A percentile compares a stretch with the other conserved stretches of the same genome.
These are phyloP conservation scores for Tridacna crocea DNA, from an alignment of 2,888 invertebrate genomes.

Conservation along the genomic window DNA sequence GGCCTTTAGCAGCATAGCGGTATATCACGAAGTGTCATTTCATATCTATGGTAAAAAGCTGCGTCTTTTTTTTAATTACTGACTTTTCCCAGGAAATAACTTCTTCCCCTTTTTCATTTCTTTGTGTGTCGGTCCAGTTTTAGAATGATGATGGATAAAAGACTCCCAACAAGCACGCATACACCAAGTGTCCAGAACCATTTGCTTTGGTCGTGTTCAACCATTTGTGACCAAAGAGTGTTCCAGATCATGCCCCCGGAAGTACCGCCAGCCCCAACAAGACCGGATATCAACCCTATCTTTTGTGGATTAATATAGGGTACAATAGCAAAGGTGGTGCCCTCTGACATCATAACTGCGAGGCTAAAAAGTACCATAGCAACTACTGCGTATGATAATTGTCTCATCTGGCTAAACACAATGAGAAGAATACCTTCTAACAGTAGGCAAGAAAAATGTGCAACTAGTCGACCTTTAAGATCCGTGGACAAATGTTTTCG, in stretches of 20 bases:
- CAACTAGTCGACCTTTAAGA: constrained; percentile 31
- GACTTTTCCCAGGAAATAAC: no score
- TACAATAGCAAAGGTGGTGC: constrained; percentile 37
- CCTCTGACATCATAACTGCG: constrained; percentile 44
- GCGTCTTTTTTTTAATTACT: no score
- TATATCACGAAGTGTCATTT: no score
- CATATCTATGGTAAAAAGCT: no score
- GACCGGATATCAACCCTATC: constrained; percentile 44
- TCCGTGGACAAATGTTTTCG: constrained; percentile 12
- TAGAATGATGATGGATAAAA: neutral
- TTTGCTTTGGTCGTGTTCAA: constrained; percentile 34
- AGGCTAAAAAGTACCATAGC: neutral
- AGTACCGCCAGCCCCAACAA: constrained; percentile 52
- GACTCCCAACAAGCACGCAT: constrained; percentile 1
- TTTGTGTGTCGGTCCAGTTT: neutral
- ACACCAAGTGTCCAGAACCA: constrained; percentile 48
- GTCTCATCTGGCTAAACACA: constrained; percentile 39
- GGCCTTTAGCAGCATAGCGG: no score
- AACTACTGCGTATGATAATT: neutral
- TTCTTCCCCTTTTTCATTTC: neutral
- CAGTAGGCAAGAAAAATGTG: constrained; percentile 39
- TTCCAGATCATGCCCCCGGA: constrained; percentile 49
- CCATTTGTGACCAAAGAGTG: constrained; percentile 41
- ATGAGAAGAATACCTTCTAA: constrained; percentile 46
- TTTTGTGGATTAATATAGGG: constrained; percentile 19